Conservation (phyloP, 1,140 invertebrate genomes). For the Drosophila tani region DNA sequence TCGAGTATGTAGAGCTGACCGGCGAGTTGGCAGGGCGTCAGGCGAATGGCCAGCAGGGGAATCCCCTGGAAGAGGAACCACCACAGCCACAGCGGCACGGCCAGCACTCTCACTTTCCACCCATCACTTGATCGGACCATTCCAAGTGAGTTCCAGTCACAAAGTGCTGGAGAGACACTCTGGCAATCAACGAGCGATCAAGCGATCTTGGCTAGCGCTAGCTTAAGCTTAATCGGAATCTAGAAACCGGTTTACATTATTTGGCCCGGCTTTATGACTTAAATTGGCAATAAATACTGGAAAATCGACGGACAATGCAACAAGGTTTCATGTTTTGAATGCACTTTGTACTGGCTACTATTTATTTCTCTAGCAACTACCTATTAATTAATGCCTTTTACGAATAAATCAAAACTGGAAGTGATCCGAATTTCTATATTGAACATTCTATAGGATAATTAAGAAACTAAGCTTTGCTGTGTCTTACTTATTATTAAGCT, state of each 20-base stretch:
- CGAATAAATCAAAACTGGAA: constrained; percentile 17
- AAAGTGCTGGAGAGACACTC: constrained; percentile 34
- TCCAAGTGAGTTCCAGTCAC: constrained; percentile 48
- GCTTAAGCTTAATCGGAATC: constrained; percentile 28
- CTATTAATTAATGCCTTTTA: constrained; percentile 31
- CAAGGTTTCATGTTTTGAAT: constrained; percentile 24
- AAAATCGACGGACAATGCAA: constrained; percentile 51
- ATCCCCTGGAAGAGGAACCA: constrained; percentile 24
- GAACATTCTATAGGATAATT: constrained; percentile 9
- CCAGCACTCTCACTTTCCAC: constrained; percentile 35
- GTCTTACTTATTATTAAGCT: neutral
- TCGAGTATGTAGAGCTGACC: constrained; percentile 72
- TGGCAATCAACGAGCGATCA: constrained; percentile 26
- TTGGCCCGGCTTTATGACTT: constrained; percentile 49
- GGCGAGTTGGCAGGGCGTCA: constrained; percentile 87
- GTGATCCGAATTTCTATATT: constrained; percentile 29
- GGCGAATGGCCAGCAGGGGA: constrained; percentile 44
- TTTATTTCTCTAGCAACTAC: neutral
- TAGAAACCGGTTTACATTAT: constrained; percentile 59
- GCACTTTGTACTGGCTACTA: constrained; percentile 40
- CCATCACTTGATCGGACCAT: constrained; percentile 28
- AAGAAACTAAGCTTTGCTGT: constrained; percentile 12
- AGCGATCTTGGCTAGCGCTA: constrained; percentile 22
- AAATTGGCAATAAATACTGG: constrained; percentile 49
- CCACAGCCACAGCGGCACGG: constrained; percentile 9